Percentiles rank a stretch among this genome's conserved stretches.
These are phyloP conservation scores for Symphodus melops DNA, from an alignment of 2,113 vertebrate genomes.

Conservation along the genomic window DNA sequence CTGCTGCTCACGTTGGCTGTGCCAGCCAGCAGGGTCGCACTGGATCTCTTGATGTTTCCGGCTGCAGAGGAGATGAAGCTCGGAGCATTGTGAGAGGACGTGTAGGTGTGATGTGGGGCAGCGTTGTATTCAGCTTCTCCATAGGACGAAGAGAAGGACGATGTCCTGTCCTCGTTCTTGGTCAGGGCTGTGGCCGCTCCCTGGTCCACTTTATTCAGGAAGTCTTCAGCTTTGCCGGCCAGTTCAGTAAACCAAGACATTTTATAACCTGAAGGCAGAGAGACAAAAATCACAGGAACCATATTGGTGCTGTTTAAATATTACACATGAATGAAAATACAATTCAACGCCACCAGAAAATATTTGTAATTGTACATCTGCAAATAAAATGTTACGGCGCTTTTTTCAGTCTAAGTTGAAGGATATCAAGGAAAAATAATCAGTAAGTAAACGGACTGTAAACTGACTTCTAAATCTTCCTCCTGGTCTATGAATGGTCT, in stretches of 20 bases:
- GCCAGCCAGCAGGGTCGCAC: constrained; percentile 86
- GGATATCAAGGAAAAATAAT: too few relatives aligned
- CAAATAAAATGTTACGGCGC: too few relatives aligned
- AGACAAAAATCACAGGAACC: neutral
- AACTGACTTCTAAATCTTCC: too few relatives aligned
- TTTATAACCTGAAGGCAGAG: constrained; percentile 52
- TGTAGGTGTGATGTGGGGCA: constrained; percentile 74
- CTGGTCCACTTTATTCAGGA: constrained; percentile 96
- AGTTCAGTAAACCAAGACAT: constrained; percentile 98
- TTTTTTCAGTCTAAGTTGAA: too few relatives aligned
- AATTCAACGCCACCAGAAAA: too few relatives aligned
- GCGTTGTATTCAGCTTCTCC: constrained; percentile 69
- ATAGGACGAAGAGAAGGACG: constrained; percentile 59
- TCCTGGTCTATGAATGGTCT: too few relatives aligned
- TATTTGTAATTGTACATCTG: too few relatives aligned
- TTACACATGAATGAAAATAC: too few relatives aligned
- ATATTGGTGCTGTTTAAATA: too few relatives aligned
- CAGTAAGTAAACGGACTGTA: too few relatives aligned
- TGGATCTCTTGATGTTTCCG: constrained; percentile 90
- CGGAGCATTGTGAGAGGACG: constrained; percentile 68
- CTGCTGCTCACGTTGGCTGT: constrained; percentile 83
- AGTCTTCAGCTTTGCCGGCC: constrained; percentile 94
- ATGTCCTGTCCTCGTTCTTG: constrained; percentile 70
- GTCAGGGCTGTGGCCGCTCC: constrained; percentile 93
- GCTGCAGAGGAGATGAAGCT: constrained; percentile 90